Percentiles rank a stretch among this genome's conserved stretches.
Conservation (phyloP, 2,888 invertebrate species). For the Eristalis intricaria region DNA sequence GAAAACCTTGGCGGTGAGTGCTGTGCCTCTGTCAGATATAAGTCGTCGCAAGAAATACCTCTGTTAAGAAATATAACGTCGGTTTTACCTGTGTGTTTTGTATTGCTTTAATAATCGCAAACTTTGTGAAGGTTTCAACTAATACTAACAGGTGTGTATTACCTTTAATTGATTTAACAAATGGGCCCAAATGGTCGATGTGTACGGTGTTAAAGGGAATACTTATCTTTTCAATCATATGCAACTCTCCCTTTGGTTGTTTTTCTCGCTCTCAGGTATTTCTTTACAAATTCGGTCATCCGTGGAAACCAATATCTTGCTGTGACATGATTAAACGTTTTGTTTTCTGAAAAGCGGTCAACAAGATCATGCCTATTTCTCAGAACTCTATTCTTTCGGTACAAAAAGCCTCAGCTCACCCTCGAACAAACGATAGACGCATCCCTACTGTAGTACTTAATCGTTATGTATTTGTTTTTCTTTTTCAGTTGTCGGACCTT, state of each 20-base stretch:
- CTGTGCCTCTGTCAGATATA: conserved; percentile 12
- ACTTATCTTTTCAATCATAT: conserved; percentile 21
- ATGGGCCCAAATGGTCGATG: conserved; percentile 16
- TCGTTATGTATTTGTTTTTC: not conserved
- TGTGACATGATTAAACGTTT: not conserved
- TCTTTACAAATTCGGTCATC: conserved; percentile 32
- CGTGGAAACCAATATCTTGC: conserved; percentile 33
- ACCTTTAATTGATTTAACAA: conserved; percentile 14
- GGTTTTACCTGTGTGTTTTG: conserved; percentile 25
- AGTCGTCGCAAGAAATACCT: conserved; percentile 4
- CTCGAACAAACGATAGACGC: not conserved
- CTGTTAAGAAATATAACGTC: conserved; percentile 14
- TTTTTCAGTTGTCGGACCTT: not conserved
- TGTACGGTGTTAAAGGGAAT: conserved; percentile 1
- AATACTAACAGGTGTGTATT: conserved; percentile 12
- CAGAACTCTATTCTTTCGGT: too few species aligned
- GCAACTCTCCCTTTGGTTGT: not conserved
- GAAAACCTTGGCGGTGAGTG: conserved; percentile 16
- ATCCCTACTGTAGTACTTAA: not conserved
- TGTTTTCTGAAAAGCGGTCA: conserved; percentile 21
- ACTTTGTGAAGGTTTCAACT: conserved; percentile 30
- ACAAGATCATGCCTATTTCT: conserved; percentile 30
- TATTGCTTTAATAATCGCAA: not conserved
- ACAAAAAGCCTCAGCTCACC: not conserved
- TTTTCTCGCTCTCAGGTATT: conserved; percentile 15